A percentile compares a stretch with the other conserved stretches of the same genome.
Conservation (phyloP, 2,888 invertebrate genomes). For the Polydrusus tereticollis region DNA sequence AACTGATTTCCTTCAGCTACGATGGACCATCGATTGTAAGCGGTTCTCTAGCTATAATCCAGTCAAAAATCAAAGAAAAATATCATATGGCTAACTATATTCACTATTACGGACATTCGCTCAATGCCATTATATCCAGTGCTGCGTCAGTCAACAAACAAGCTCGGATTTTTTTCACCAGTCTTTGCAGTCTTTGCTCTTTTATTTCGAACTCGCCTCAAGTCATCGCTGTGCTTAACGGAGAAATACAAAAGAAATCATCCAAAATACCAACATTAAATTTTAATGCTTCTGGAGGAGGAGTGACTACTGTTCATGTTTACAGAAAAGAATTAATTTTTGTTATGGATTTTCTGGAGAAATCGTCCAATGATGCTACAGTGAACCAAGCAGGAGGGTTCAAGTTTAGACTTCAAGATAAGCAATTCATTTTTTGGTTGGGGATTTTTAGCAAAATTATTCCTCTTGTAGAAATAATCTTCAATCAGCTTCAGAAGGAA, state of each 20-base stretch:
- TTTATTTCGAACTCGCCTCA: constrained; percentile 38
- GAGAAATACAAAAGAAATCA: constrained; percentile 23
- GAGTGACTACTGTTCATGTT: constrained; percentile 32
- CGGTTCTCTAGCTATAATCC: constrained; percentile 17
- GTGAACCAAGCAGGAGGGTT: constrained; percentile 40
- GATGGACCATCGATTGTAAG: constrained; percentile 37
- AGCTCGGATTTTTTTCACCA: constrained; percentile 36
- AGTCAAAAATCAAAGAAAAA: constrained; percentile 33
- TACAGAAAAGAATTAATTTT: constrained; percentile 30
- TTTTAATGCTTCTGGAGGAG: constrained; percentile 25
- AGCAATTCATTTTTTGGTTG: constrained; percentile 46
- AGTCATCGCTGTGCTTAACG: constrained; percentile 26
- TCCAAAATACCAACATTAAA: constrained; percentile 19
- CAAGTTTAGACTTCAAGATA: constrained; percentile 39
- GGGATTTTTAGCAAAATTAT: constrained; percentile 37
- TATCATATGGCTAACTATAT: constrained; percentile 30
- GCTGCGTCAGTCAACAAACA: constrained; percentile 36
- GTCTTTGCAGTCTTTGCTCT: constrained; percentile 22
- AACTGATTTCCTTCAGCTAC: constrained; percentile 34
- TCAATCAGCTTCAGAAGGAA: constrained; percentile 35
- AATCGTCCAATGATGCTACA: constrained; percentile 22
- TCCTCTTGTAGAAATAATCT: constrained; percentile 32
- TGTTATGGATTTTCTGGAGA: constrained; percentile 40
- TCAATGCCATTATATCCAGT: constrained; percentile 37
- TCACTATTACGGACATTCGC: constrained; percentile 36